Evolutionary conservation across 2,113 vertebrate species (phyloP), one percentile per base, ranked within the genome.

Genomic region (Rhea pennata): DNA sequence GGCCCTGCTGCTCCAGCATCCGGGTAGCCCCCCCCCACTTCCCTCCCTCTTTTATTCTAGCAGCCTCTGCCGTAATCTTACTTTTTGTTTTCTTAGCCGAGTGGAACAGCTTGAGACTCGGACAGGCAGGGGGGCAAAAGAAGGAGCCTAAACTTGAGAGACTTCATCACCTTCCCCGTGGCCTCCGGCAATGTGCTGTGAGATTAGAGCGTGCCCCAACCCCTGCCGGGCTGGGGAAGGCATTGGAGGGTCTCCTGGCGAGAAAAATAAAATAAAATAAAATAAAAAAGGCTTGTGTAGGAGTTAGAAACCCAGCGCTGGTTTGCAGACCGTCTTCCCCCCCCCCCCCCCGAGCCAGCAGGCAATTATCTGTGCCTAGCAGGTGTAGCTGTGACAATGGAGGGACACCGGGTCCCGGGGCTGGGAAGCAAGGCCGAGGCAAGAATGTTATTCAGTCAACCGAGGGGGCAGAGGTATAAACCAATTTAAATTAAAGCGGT

Each of bases 351-450:
- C 62, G 69, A 65, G 12, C 84, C 3, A 44, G 75, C 94, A 24
- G 90, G 96, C 56, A 78, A 96, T 97, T 97, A 87, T 97, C 96
- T 13, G 31, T 94, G 97, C 95, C 95, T 97, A 91, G 97, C 97
- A 97, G 97, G 97, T 97, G 97, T 94, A 88, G 96, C 96, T 1
- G 75, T 27, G 80, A 97, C 95, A 95, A 95, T 78, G 85, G 84
- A 26, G 84, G 65, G 79, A 93, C 88, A 89, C 13, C 6, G 72
- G 79, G 80, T 84, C 79, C 88, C 23, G 21, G 73, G 59, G 44
- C 74, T 61, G 79, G 84, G 87, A 88, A 33, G 74, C 66, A 87
- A 87, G 91, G 73, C 73, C 64, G 33, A 87, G 11, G 53, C 67
- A 78, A 90, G 95, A 91, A 77, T 56, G 94, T 40, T 86, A 84